Evolutionary conservation across 2,888 invertebrate species (phyloP), one percentile per base, ranked within the genome.

Genomic region (Trissolcus japonicus): DNA sequence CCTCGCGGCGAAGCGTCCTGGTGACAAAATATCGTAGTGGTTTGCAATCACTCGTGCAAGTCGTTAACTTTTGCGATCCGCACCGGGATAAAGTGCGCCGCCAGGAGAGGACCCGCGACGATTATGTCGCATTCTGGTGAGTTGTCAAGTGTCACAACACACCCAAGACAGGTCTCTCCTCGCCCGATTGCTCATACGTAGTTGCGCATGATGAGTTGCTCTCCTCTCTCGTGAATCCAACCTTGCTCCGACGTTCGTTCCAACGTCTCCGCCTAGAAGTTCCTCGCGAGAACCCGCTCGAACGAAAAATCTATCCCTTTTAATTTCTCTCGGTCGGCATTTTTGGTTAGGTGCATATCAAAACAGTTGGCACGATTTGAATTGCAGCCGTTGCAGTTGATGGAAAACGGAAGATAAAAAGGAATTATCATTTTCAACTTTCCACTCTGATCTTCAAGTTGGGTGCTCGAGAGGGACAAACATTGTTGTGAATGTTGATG

Each of bases 61-160:
- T 76, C 29, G 65, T 65, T 1, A 35, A 35, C 0, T 35, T 9
- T 35, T 54, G 65, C 68, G 63, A 59, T 50, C 54, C 51, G 29
- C 67, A 62, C 46, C 67, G 74, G 54, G 50, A 63, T 55, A 56
- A 55, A 59, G 16, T 17, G 14, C 35, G 41, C 16, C 13, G n/a
- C 55, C 48, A 43, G 61, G 68, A 14, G 43, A 41, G 19, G 46
- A 21, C 14, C 63, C 29, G 68, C 55, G 59, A 3, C 46, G 65
- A 60, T 60, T 71, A 76, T 71, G 76, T 69, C 69, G 61, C 63
- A 65, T 71, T 71, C 69, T 71, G 76, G 76, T 76, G 69, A 75
- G 75, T 75, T 69, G 62, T 54, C 75, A 67, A 25, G 16, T 46
- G 46, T 16, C n/a, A 46, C n/a, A 46, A 16, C n/a, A 46, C 46